phyloP scores from a whole-genome alignment of 1,140 invertebrate genomes.

The Pseudomyrmex concolor region DNA sequence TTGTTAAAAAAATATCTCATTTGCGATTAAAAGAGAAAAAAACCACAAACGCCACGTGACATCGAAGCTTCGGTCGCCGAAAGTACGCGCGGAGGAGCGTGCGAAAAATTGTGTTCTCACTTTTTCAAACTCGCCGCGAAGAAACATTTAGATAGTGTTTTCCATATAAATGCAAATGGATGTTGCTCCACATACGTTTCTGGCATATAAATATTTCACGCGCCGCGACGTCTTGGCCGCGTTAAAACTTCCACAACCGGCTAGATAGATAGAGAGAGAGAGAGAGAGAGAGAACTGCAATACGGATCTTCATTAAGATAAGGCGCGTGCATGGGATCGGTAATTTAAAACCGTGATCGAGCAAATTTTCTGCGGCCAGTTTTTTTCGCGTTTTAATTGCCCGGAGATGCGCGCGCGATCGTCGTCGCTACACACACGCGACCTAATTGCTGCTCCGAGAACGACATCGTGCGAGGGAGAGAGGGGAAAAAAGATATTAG shows the following conservation, averaged over 20 bases:
- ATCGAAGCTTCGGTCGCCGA: not conserved
- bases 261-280: not conserved
- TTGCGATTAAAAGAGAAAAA: slow-evolving; percentile 2
- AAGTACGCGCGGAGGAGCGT: slow-evolving; percentile 1
- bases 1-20: not conserved
- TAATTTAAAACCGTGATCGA: slow-evolving; percentile 55
- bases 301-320: slow-evolving; percentile 56
- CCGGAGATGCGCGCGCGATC: slow-evolving; percentile 25
- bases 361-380: slow-evolving; percentile 14
- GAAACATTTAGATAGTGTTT: not conserved
- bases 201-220: not conserved
- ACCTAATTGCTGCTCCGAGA: slow-evolving; percentile 31
- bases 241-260: not conserved
- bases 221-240: not conserved
- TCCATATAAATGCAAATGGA: not conserved
- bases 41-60: not conserved
- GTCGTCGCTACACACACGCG: not conserved
- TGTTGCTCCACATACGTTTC: not conserved
- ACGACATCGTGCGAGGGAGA: slow-evolving; percentile 7
- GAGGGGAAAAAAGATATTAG: slow-evolving; percentile 6
- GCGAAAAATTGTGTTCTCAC: not conserved
- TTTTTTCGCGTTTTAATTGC: slow-evolving; percentile 48
- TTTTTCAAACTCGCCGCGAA: not conserved
- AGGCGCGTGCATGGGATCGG: not conserved
- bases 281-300: not conserved